phyloP scores from a whole-genome alignment of 2,888 invertebrate species.

The Tholera decimalis region DNA sequence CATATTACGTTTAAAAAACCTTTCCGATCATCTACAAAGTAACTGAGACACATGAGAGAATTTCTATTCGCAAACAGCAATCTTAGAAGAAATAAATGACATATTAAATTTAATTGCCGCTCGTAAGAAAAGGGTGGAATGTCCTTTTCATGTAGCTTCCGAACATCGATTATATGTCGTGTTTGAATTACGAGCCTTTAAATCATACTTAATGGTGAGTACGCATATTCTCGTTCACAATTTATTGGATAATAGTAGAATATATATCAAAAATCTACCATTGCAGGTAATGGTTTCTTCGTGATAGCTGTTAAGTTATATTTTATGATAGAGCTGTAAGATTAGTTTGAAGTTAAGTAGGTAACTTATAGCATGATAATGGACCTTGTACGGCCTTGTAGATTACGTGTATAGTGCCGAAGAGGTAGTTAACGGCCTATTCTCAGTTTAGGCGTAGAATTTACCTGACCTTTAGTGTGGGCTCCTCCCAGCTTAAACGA shows the following conservation, averaged over 20 bases:
- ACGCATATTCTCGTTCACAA: conserved; percentile 85
- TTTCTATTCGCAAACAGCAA: conserved; percentile 44
- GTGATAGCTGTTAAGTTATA: conserved; percentile 65
- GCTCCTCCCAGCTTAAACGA: conserved; percentile 5
- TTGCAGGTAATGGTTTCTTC: conserved; percentile 73
- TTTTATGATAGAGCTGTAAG: conserved; percentile 60
- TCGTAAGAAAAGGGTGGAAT: conserved; percentile 65
- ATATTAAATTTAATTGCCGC: conserved; percentile 59
- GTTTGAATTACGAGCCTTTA: conserved; percentile 83
- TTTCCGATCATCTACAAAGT: conserved; percentile 42
- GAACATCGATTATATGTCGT: conserved; percentile 82
- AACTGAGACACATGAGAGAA: conserved; percentile 46
- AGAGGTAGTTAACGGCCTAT: conserved; percentile 37
- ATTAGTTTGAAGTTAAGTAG: conserved; percentile 58
- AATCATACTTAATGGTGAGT: conserved; percentile 88
- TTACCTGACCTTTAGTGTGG: conserved; percentile 9
- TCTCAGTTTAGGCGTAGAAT: conserved; percentile 21
- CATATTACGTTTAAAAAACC: conserved; percentile 16
- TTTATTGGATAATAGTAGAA: conserved; percentile 82
- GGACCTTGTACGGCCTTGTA: conserved; percentile 23
- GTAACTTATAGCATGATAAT: conserved; percentile 47
- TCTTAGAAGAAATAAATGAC: conserved; percentile 56
- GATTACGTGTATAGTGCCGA: conserved; percentile 46
- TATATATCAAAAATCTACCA: conserved; percentile 81
- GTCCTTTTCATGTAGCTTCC: conserved; percentile 76